Evolutionary conservation across 2,797 vertebrate species (phyloP).

Genomic region (Falco biarmicus): DNA sequence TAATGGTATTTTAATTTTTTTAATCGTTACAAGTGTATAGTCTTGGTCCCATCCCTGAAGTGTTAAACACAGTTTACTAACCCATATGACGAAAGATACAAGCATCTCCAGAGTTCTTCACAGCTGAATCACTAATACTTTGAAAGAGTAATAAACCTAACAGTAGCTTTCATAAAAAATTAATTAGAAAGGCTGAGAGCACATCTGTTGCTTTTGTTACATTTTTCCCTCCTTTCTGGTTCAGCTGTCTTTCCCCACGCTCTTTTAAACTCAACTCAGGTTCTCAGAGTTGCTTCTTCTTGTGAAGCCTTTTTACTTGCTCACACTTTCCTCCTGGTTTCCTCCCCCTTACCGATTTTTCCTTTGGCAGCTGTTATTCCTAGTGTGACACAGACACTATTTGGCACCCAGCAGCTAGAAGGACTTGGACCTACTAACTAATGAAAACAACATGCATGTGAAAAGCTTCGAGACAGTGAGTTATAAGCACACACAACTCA

Average conservation of each 20-base stretch:
- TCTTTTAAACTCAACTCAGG: background rate
- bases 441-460: background rate
- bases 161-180: slow-evolving; percentile 44
- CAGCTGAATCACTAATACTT: slow-evolving; percentile 61
- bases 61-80: slow-evolving; percentile 35
- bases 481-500: background rate
- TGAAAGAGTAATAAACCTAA: slow-evolving; percentile 41
- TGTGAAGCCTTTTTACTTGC: background rate
- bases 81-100: slow-evolving; percentile 23
- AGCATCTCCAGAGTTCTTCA: slow-evolving; percentile 21
- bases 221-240: background rate
- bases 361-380: background rate
- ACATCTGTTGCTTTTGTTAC: slow-evolving; percentile 56
- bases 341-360: background rate
- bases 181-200: slow-evolving; percentile 29
- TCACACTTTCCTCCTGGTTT: background rate
- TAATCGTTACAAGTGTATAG: background rate
- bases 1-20: background rate
- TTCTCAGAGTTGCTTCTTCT: background rate
- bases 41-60: background rate
- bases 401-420: background rate
- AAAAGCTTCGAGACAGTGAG: background rate
- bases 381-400: background rate
- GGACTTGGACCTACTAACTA: background rate
- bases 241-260: background rate